Conservation (phyloP, 2,797 vertebrate genomes). For the Spatula clypeata region DNA sequence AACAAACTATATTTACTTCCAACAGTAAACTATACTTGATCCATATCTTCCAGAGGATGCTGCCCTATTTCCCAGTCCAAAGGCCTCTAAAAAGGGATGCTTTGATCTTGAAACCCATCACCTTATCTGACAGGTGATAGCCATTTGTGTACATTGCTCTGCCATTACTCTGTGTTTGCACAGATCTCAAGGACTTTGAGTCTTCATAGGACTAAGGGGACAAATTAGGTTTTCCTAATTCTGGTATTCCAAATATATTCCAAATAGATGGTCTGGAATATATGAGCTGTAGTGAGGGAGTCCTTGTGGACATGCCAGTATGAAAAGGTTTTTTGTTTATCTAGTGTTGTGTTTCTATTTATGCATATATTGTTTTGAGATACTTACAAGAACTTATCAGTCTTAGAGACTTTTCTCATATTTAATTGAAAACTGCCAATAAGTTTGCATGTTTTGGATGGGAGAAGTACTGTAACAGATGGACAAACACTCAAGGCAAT, state of each 20-base stretch:
- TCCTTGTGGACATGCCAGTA: fast-evolving
- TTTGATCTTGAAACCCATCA: not conserved
- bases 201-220: not conserved
- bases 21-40: not conserved
- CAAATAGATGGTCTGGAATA: not conserved
- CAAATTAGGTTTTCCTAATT: not conserved
- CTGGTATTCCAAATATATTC: not conserved
- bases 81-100: not conserved
- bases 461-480: not conserved
- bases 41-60: not conserved
- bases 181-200: not conserved
- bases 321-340: not conserved
- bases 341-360: not conserved
- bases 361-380: not conserved
- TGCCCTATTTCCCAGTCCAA: not conserved
- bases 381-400: not conserved
- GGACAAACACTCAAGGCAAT: fast-evolving
- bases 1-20: not conserved
- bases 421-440: not conserved
- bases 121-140: not conserved
- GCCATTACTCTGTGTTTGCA: not conserved
- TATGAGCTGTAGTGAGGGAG: not conserved
- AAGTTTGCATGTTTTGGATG: not conserved
- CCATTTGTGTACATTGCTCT: not conserved
- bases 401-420: not conserved